phyloP scores from a whole-genome alignment of 1,140 invertebrate genomes.

The Drosophila neocordata region DNA sequence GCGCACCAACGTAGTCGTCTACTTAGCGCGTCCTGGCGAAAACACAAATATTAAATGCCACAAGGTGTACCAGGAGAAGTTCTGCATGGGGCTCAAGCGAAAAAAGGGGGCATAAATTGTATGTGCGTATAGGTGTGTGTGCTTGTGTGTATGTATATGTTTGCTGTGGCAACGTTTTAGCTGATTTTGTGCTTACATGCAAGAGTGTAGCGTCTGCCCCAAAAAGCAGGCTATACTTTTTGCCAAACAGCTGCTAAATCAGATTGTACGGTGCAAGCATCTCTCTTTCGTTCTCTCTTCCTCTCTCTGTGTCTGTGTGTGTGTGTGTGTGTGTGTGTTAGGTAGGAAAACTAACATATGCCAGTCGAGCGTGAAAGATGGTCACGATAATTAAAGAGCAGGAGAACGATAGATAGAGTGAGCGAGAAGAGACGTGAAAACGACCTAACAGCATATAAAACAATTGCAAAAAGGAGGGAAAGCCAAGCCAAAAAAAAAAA shows the following conservation, averaged over 20 bases:
- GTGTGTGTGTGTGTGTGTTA: constrained; percentile 25
- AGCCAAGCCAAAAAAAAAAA: not conserved
- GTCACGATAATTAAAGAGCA: constrained; percentile 62
- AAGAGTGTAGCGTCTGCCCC: constrained; percentile 19
- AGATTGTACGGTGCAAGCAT: constrained; percentile 23
- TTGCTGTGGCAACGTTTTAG: constrained; percentile 67
- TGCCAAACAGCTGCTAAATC: constrained; percentile 39
- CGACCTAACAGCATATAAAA: constrained; percentile 29
- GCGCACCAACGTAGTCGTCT: constrained; percentile 13
- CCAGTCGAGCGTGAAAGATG: constrained; percentile 71
- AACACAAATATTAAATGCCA: constrained; percentile 78
- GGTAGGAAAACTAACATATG: constrained; percentile 71
- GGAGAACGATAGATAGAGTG: constrained; percentile 19
- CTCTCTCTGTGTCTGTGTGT: constrained; percentile 5
- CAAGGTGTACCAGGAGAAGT: constrained; percentile 61
- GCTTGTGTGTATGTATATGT: constrained; percentile 20
- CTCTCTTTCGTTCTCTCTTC: not conserved
- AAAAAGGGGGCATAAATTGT: constrained; percentile 60
- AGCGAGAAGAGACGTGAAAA: not conserved
- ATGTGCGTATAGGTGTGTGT: constrained; percentile 24
- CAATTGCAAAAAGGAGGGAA: constrained; percentile 19
- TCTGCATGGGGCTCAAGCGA: constrained; percentile 63
- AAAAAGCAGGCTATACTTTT: constrained; percentile 73
- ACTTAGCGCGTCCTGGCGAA: constrained; percentile 40
- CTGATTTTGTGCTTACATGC: constrained; percentile 70